Base-by-base conservation (phyloP, 2,113 vertebrate genomes). In the Seriola dumerili region DNA sequence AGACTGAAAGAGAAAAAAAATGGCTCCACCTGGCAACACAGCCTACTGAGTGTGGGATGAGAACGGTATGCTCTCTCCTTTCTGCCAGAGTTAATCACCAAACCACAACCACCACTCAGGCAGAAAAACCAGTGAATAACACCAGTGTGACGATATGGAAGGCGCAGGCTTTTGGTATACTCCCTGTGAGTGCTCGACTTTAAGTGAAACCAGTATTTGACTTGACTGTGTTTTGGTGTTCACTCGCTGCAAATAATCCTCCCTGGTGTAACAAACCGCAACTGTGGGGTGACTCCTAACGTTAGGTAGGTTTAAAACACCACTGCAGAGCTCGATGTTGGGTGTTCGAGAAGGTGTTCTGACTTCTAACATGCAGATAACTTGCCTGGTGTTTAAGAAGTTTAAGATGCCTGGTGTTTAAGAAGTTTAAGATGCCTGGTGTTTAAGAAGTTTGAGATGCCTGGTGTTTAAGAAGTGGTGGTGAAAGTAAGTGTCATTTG, bases 121-220 rank as follows among this genome's bases (percentile, higher is more conserved):
- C 68, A 78, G 42, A 32, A 4, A 34, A 55, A 72, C 64, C 32
- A 40, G 71, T 55, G 65, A 87, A 80, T 63, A 85, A 81, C 78
- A 87, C 52, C 72, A 57, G 50, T 16, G 63, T 81, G 81, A 80
- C 52, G 77, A 29, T 38, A 61, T 83, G 70, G 83, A 90, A 81
- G 78, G 14, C 25, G 16, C 68, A 6, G 38, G 44, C 61, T 81
- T 77, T 6, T 46, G 36, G 34, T 80, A 25, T 76, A 29, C 25
- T 78, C 64, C 64, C 34, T 52, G 32, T 21, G 14, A 73, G 58
- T 34, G 12, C 78, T 75, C 36, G 72, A 36, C 58, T 78, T 63
- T n/a, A 72, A 87, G 23, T 81, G 34, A 25, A 74, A 66, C 54
- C 78, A 61, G 32, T 76, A 70, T 88, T 92, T 85, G 76, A 61